A percentile compares a stretch with the other conserved stretches of the same genome.
Conservation (phyloP, 64 coral and sea anemone genomes). For the Actinia tenebrosa region DNA sequence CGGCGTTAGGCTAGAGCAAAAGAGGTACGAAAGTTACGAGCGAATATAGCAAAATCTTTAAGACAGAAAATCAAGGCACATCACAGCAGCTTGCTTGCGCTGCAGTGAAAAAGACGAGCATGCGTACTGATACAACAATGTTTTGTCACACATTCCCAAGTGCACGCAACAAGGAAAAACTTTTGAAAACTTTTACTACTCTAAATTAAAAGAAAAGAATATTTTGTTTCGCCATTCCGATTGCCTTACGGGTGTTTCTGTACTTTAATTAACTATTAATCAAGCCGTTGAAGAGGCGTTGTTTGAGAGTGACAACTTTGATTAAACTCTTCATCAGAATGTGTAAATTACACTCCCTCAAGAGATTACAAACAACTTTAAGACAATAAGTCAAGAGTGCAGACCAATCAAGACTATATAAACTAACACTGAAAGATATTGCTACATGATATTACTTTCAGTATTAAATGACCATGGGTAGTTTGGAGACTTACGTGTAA, state of each 20-base stretch:
- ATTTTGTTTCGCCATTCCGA: neutral
- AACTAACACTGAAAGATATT: neutral
- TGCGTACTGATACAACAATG: neutral
- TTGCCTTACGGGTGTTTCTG: neutral
- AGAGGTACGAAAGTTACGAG: neutral
- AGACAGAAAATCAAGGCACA: neutral
- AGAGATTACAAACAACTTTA: neutral
- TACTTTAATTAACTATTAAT: neutral
- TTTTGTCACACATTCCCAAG: constrained; percentile 11
- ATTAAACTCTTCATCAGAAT: neutral
- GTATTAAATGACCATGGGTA: too few species aligned
- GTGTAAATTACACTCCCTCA: constrained; percentile 5
- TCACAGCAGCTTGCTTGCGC: neutral
- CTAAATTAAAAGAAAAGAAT: neutral
- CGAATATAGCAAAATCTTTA: neutral
- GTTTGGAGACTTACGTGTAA: too few species aligned
- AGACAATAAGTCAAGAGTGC: neutral
- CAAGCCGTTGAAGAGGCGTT: neutral
- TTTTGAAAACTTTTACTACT: neutral
- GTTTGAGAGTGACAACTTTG: neutral
- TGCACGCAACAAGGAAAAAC: neutral
- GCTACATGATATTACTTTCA: neutral
- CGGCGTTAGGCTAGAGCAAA: neutral
- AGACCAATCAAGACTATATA: neutral
- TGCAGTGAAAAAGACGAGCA: neutral